Conservation (phyloP, 2,113 vertebrate genomes). For the Indicator maculatus region DNA sequence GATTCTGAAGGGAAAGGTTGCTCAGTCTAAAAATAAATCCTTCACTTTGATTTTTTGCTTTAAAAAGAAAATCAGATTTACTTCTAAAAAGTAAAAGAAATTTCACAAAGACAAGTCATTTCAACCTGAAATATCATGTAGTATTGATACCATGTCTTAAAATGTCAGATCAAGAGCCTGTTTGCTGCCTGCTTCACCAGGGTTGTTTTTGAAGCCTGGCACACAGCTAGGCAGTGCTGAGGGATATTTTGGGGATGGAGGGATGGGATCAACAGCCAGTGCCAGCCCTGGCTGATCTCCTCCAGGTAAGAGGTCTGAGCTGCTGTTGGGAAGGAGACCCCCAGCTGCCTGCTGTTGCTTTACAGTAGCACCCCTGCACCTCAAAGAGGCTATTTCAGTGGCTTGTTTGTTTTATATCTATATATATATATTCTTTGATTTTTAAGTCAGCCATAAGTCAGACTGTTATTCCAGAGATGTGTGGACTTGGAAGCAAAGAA, state of each 20-base stretch:
- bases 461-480: neutral
- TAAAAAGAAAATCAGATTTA: slow-evolving; percentile 37
- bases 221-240: neutral
- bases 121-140: slow-evolving; percentile 28
- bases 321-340: neutral
- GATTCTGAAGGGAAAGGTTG: slow-evolving; percentile 34
- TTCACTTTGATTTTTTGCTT: slow-evolving; percentile 47
- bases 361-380: neutral
- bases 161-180: slow-evolving; percentile 8
- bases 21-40: slow-evolving; percentile 37
- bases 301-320: rapidly evolving
- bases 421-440: neutral
- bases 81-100: slow-evolving; percentile 24
- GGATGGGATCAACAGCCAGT: neutral
- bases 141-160: neutral
- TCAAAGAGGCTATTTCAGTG: neutral
- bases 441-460: neutral
- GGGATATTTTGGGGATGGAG: neutral
- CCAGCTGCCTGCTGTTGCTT: neutral
- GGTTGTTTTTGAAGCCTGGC: neutral
- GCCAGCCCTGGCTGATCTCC: neutral
- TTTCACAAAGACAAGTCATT: slow-evolving; percentile 17
- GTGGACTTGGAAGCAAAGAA: neutral
- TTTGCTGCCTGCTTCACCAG: neutral
- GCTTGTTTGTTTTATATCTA: neutral